Evolutionary conservation across 2,113 vertebrate genomes (phyloP).

Genomic region (Pelecanus crispus): DNA sequence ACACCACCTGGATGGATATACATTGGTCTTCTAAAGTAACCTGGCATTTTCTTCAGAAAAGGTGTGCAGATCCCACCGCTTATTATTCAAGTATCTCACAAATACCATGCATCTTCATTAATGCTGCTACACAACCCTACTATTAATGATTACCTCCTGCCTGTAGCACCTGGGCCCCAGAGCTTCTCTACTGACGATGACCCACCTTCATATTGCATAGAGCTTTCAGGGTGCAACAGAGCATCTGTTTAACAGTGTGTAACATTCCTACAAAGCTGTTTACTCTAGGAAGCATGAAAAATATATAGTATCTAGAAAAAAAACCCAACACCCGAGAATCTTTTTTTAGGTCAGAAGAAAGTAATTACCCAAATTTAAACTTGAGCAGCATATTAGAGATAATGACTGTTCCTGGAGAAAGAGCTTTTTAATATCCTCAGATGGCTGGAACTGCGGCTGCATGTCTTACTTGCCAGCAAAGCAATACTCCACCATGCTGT

Average conservation of each 20-base stretch:
- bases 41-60: not conserved
- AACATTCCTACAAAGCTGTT: not conserved
- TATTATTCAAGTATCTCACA: not conserved
- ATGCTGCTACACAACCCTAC: not conserved
- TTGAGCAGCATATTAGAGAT: slow-evolving; percentile 16
- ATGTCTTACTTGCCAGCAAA: not conserved
- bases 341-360: slow-evolving; percentile 19
- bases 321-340: not conserved
- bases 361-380: slow-evolving; percentile 18
- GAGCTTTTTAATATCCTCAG: slow-evolving; percentile 30
- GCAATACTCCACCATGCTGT: slow-evolving; percentile 22
- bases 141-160: not conserved
- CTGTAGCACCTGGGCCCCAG: not conserved
- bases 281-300: not conserved
- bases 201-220: not conserved
- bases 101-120: not conserved
- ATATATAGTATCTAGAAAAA: not conserved
- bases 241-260: not conserved
- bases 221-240: not conserved
- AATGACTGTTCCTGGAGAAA: slow-evolving; percentile 39
- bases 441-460: not conserved
- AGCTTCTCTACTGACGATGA: not conserved
- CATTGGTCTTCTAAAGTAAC: not conserved
- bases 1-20: not conserved
- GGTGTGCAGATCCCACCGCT: not conserved